Percentiles rank a stretch among this genome's conserved stretches.
phyloP scores from a whole-genome alignment of 2,797 vertebrate species.

The Myotis vivesi region DNA sequence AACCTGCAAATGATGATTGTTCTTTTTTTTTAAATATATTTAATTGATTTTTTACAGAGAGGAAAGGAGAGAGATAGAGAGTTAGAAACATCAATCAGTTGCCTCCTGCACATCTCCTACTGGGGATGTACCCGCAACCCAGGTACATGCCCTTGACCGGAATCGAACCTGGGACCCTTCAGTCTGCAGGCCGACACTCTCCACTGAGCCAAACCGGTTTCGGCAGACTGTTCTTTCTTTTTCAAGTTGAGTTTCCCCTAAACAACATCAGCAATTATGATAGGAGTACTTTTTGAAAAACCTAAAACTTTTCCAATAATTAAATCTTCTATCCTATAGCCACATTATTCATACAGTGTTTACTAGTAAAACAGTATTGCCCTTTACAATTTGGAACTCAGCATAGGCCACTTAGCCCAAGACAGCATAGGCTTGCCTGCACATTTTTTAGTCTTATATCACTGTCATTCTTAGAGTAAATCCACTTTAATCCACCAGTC shows the following conservation, averaged over 20 bases:
- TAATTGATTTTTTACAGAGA: too few relatives aligned
- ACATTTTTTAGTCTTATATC: not conserved
- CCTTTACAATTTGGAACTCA: not conserved
- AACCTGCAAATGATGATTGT: not conserved
- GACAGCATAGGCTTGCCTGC: not conserved
- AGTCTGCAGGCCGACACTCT: too few relatives aligned
- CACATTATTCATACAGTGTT: not conserved
- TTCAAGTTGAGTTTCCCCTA: not conserved
- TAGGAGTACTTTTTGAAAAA: not conserved
- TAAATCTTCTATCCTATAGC: not conserved
- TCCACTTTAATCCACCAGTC: not conserved
- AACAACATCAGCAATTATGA: not conserved
- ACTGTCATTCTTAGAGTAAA: not conserved
- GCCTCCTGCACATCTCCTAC: too few relatives aligned
- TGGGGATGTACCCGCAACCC: too few relatives aligned
- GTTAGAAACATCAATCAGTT: too few relatives aligned
- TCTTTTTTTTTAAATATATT: constrained; percentile 39
- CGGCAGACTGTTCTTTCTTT: constrained; percentile 26
- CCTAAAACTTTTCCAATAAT: not conserved
- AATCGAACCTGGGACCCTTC: too few relatives aligned
- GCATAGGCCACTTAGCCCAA: not conserved
- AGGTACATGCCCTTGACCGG: too few relatives aligned
- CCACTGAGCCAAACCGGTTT: too few relatives aligned
- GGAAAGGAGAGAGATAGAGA: too few relatives aligned
- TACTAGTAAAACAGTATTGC: not conserved